Percentiles rank a stretch among this genome's conserved stretches.
These are phyloP conservation scores for Catalaphyllia jardinei DNA, from an alignment of 64 coral and sea anemone species.

Conservation along the genomic window DNA sequence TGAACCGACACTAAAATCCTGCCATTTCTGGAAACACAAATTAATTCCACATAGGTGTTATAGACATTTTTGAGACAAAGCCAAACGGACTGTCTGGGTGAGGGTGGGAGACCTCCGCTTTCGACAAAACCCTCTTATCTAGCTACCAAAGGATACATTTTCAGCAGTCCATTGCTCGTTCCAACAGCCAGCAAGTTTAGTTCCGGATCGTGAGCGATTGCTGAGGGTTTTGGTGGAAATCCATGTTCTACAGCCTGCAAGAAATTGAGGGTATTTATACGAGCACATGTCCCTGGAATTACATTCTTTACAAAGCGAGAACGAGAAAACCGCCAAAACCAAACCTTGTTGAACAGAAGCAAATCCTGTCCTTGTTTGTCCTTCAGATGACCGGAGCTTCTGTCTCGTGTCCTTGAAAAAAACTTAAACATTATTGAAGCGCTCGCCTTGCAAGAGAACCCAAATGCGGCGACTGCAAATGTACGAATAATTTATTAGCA, in stretches of 20 bases:
- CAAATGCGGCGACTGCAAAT: constrained; percentile 53
- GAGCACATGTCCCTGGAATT: constrained; percentile 84
- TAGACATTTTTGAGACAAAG: constrained; percentile 32
- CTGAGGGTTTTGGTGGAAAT: constrained; percentile 98
- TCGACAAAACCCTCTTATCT: not conserved
- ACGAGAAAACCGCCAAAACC: constrained; percentile 21
- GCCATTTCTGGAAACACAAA: not conserved
- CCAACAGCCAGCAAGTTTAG: constrained; percentile 89
- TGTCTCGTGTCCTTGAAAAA: constrained; percentile 75
- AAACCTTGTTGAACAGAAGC: constrained; percentile 92
- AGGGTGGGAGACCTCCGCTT: not conserved
- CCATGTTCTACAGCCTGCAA: constrained; percentile 98
- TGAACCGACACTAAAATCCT: not conserved
- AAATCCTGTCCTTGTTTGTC: constrained; percentile 85
- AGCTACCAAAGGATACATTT: constrained; percentile 90
- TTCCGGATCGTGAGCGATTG: constrained; percentile 92
- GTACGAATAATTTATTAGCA: constrained; percentile 69
- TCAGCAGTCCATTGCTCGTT: constrained; percentile 86
- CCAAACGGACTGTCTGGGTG: constrained; percentile 30
- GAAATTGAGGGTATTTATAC: constrained; percentile 55
- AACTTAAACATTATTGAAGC: constrained; percentile 86
- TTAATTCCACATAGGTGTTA: not conserved
- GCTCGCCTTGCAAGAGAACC: constrained; percentile 42
- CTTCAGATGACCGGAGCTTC: constrained; percentile 74
- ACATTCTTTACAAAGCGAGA: constrained; percentile 49